Evolutionary conservation across 2,113 vertebrate species (phyloP), one percentile per base, ranked within the genome.

Genomic region (Gobio gobio): DNA sequence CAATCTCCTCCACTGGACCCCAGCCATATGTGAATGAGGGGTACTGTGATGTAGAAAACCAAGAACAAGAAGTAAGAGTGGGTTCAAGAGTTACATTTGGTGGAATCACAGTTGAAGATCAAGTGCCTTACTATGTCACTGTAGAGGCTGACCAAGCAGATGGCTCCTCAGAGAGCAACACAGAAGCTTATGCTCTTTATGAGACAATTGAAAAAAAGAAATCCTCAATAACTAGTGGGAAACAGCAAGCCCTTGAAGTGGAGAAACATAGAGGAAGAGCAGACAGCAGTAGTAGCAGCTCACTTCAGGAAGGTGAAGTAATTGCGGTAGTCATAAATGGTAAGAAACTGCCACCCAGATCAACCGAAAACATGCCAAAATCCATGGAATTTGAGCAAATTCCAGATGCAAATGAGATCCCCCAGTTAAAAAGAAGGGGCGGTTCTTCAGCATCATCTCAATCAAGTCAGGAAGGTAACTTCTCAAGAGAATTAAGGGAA

Each of bases 1-100:
- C 13, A 24, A 73, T 18, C 45, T 64, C 89, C n/a, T 43, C 90
- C 40, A 81, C 10, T 29, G 80, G 74, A 45, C 90, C 89, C 76
- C 81, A 84, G 49, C 88, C 89, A 29, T 95, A 96, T 33, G 91
- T 92, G 8, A 98, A 99, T 49, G 88, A 93, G 83, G 95, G 91
- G 12, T 97, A 94, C 91, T 92, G 81, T 0, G 86, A 87, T 56
- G 18, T 66, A 61, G 84, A 84, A 51, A 64, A 89, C n/a, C 82
- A 84, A 70, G 74, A 73, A 40, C 85, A 56, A 29, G 66, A 79
- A 45, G 79, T 72, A n/a, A 66, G 70, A 76, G 29, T 66, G 33
- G 64, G 84, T 59, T 82, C 86, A 47, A 79, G 84, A 86, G 87
- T 87, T 58, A 86, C 77, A 58, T 88, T 88, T 68, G 82, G 83